phyloP scores from a whole-genome alignment of 2,888 invertebrate species.

The Zonitis immaculata region DNA sequence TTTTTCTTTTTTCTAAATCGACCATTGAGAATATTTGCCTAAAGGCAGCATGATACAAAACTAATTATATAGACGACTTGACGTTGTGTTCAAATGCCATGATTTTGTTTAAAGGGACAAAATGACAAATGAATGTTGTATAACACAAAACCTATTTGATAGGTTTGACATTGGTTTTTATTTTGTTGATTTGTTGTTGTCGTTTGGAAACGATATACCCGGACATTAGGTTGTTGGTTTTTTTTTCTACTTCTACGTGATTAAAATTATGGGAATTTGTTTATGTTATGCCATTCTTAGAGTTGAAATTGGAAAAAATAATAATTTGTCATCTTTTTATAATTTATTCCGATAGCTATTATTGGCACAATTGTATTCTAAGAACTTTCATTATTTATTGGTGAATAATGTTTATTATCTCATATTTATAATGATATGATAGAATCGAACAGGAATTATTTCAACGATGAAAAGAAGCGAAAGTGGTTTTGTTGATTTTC shows the following conservation, averaged over 20 bases:
- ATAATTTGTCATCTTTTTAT: conserved; percentile 9
- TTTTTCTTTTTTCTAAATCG: conserved; percentile 35
- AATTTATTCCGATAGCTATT: conserved; percentile 21
- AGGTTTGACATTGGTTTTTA: conserved; percentile 33
- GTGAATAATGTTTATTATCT: not conserved
- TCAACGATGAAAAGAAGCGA: not conserved
- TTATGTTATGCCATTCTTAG: conserved; percentile 18
- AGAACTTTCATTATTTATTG: not conserved
- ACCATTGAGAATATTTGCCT: conserved; percentile 32
- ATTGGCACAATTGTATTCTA: conserved; percentile 1
- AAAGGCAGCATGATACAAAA: conserved; percentile 37
- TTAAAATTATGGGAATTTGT: conserved; percentile 22
- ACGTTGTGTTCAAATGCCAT: conserved; percentile 40
- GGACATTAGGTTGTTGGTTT: conserved; percentile 26
- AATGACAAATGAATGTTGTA: conserved; percentile 45
- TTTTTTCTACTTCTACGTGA: conserved; percentile 18
- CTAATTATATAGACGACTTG: conserved; percentile 45
- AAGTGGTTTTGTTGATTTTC: not conserved
- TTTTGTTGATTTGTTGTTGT: conserved; percentile 18
- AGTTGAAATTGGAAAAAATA: conserved; percentile 10
- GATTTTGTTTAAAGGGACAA: conserved; percentile 43
- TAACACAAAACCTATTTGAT: conserved; percentile 30
- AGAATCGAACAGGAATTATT: not conserved
- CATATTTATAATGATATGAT: not conserved
- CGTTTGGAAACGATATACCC: conserved; percentile 32